Conservation (phyloP, 2,888 invertebrate genomes). For the Gandaritis pyraliata region DNA sequence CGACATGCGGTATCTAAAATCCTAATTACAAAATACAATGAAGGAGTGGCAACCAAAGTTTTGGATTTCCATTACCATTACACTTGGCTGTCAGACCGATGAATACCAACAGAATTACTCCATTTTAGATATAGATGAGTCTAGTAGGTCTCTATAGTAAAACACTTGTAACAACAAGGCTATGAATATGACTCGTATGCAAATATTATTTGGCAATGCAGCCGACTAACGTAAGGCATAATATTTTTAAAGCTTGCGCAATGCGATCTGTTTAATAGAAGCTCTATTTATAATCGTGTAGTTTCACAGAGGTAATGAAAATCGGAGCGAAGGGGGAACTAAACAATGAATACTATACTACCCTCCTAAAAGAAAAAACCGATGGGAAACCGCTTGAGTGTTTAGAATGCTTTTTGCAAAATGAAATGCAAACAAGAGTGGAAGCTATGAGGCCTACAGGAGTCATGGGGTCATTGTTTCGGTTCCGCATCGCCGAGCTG, state of each 20-base stretch:
- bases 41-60: no score
- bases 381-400: no score
- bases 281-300: slow-evolving; percentile 10
- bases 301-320: neutral
- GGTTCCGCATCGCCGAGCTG: slow-evolving; percentile 73
- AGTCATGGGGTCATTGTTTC: slow-evolving; percentile 65
- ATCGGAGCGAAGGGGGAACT: neutral
- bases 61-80: no score
- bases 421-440: slow-evolving; percentile 18
- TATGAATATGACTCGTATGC: slow-evolving; percentile 21
- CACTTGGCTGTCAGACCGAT: no score
- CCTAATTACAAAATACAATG: no score
- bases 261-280: slow-evolving; percentile 1
- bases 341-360: neutral
- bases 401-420: slow-evolving; percentile 16
- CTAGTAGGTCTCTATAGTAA: slow-evolving; percentile 11
- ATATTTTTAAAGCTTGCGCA: slow-evolving; percentile 29
- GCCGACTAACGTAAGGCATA: slow-evolving; percentile 14
- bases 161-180: slow-evolving; percentile 10
- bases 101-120: no score
- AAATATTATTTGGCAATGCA: slow-evolving; percentile 28
- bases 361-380: neutral
- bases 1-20: slow-evolving; percentile 14
- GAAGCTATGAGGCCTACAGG: slow-evolving; percentile 47
- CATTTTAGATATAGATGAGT: neutral